Percentiles rank a stretch among this genome's conserved stretches.
phyloP scores from a whole-genome alignment of 2,113 vertebrate genomes.

The Laterallus jamaicensis region DNA sequence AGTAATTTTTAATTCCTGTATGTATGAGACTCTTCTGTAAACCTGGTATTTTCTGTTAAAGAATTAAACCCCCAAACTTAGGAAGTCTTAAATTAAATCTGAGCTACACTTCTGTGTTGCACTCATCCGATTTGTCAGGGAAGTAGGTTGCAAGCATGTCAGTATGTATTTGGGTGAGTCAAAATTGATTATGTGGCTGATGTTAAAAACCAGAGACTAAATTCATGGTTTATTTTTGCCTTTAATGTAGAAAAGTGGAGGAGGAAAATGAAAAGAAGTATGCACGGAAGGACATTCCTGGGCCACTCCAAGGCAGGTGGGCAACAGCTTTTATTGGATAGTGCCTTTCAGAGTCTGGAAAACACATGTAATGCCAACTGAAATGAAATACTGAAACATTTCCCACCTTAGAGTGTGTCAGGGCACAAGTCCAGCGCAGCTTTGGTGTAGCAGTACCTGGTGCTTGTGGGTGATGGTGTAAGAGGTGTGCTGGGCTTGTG shows the following conservation, averaged over 20 bases:
- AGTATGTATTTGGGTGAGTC: background rate
- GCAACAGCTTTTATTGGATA: background rate
- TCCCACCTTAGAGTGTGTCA: background rate
- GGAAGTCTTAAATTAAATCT: background rate
- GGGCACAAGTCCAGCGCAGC: background rate
- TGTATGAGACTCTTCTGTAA: background rate
- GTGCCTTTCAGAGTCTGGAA: background rate
- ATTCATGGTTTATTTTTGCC: constrained; percentile 1
- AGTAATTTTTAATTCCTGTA: background rate
- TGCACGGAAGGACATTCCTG: constrained; percentile 86
- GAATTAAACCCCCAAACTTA: background rate
- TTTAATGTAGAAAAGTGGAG: constrained; percentile 76
- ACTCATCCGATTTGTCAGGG: background rate
- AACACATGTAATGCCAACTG: background rate
- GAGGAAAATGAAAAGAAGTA: constrained; percentile 78
- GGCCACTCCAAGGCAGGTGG: constrained; percentile 93
- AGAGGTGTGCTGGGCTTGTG: background rate
- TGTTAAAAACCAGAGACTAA: background rate
- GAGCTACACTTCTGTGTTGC: background rate
- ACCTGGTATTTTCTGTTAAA: background rate
- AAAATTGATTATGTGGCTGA: background rate
- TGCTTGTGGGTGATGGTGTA: background rate
- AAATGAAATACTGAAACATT: background rate
- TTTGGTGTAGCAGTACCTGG: background rate
- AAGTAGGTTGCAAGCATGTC: background rate